Base-by-base conservation (phyloP, 2,888 invertebrate species). In the Listrodromus nycthemerus region DNA sequence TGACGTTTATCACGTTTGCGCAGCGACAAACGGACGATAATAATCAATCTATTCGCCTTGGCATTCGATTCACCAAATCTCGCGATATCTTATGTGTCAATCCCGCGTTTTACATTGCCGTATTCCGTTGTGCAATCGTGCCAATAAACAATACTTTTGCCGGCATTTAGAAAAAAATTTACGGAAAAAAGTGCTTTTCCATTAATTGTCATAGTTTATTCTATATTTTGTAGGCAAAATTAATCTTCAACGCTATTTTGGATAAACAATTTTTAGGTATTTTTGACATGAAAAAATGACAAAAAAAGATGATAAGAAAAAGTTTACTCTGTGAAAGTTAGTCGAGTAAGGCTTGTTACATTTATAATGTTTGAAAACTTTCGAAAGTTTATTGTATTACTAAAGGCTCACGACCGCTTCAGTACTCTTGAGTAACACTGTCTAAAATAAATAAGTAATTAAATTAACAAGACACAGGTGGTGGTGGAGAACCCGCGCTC, bases 221-320 rank as follows among this genome's bases (percentile, higher is more conserved):
- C 24, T 52, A 21, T 30, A 21, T 65, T 83, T 24, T 8, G 41
- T 75, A 73, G 13, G 70, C 48, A 55, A 80, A 80, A 75, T 70
- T 61, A 27, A 84, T 75, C 69, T 74, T 48, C 52, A 61, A 63
- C 16, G 52, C 73, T 84, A 84, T 84, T 84, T 84, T 84, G 69
- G 69, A 81, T 81, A 81, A 61, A 66, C 45, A n/a, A 80, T 52
- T 80, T 80, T 83, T 76, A 73, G 74, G 41, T 74, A 71, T 79
- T 79, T 71, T 70, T 61, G 69, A 77, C 66, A 45, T 45, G 16
- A 65, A 66, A 55, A 71, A 58, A 66, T 61, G 79, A 80, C 63
- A 61, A 67, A 55, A 70, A 67, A 13, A 55, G 8, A 69, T 16
- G n/a, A 19, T 48, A 52, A 48, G 33, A 48, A 27, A 45, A 52